These are phyloP conservation scores for Carcharodon carcharias DNA, from an alignment of 2,797 vertebrate genomes.

Conservation along the genomic window DNA sequence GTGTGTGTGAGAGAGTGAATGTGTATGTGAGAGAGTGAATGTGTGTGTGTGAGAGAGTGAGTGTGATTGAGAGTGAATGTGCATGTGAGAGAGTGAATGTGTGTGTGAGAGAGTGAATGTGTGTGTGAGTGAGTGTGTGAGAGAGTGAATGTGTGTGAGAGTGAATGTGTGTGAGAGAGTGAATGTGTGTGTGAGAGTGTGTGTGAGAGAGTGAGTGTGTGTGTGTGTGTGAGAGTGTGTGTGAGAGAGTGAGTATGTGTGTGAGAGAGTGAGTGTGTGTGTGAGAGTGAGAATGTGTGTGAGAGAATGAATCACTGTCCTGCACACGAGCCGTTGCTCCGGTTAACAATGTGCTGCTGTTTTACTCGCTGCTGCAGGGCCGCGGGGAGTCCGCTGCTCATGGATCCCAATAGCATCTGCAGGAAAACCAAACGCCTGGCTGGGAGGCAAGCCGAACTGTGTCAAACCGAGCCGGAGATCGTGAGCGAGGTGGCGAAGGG, in stretches of 20 bases:
- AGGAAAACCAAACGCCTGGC: constrained; percentile 32
- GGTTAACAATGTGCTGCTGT: not conserved
- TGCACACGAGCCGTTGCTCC: too few relatives aligned
- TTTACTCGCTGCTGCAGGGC: constrained; percentile 20
- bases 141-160: too few relatives aligned
- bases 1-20: too few relatives aligned
- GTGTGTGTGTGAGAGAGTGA: not conserved
- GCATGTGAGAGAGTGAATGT: too few relatives aligned
- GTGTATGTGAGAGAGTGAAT: not conserved
- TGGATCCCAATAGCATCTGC: constrained; percentile 38
- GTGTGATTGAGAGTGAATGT: too few relatives aligned
- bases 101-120: too few relatives aligned
- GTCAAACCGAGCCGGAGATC: constrained; percentile 34
- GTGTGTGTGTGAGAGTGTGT: not conserved
- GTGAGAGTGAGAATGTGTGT: not conserved
- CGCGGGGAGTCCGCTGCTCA: constrained; percentile 32
- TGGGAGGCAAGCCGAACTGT: constrained; percentile 38
- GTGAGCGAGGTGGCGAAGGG: constrained; percentile 38
- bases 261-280: not conserved
- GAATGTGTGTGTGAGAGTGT: too few relatives aligned
- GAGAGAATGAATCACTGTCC: not conserved
- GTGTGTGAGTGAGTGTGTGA: too few relatives aligned
- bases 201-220: too few relatives aligned
- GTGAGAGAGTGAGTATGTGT: not conserved
- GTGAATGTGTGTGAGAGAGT: too few relatives aligned